These are phyloP conservation scores for Drosophila lacertosa DNA, from an alignment of 1,140 invertebrate species.

Conservation along the genomic window DNA sequence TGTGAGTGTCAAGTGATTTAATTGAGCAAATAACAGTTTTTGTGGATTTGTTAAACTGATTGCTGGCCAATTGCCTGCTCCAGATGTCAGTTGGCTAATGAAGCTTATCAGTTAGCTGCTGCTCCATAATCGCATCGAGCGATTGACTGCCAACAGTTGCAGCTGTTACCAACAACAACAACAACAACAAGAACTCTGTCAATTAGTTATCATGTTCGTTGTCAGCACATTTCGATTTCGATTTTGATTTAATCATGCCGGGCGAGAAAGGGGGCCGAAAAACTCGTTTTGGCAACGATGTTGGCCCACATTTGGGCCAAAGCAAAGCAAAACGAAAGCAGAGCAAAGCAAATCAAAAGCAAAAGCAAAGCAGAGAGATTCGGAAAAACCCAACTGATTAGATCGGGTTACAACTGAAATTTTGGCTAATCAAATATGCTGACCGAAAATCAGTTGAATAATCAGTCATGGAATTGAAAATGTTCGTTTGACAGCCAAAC, in stretches of 20 bases:
- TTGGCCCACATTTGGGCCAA: constrained; percentile 6
- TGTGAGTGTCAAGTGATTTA: constrained; percentile 20
- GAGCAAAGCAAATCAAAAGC: no score
- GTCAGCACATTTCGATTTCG: constrained; percentile 70
- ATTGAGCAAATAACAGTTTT: constrained; percentile 42
- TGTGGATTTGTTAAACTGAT: constrained; percentile 53
- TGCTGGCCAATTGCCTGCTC: constrained; percentile 48
- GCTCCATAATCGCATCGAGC: constrained; percentile 26
- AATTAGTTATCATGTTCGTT: constrained; percentile 79
- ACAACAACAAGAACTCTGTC: constrained; percentile 65
- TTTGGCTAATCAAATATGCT: constrained; percentile 48
- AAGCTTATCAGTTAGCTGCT: constrained; percentile 51
- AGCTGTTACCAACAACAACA: constrained; percentile 21
- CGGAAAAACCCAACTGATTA: constrained; percentile 24
- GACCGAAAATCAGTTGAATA: constrained; percentile 47
- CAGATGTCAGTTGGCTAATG: constrained; percentile 32
- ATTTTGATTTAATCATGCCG: constrained; percentile 72
- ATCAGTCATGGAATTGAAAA: constrained; percentile 16
- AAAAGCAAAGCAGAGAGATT: background rate
- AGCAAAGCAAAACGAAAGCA: no score
- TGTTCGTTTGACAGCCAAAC: constrained; percentile 23
- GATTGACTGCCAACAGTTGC: constrained; percentile 40
- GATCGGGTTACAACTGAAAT: constrained; percentile 6
- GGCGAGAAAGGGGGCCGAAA: constrained; percentile 25
- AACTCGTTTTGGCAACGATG: constrained; percentile 14